Evolutionary conservation across 2,797 vertebrate species (phyloP).

Genomic region (Vultur gryphus): DNA sequence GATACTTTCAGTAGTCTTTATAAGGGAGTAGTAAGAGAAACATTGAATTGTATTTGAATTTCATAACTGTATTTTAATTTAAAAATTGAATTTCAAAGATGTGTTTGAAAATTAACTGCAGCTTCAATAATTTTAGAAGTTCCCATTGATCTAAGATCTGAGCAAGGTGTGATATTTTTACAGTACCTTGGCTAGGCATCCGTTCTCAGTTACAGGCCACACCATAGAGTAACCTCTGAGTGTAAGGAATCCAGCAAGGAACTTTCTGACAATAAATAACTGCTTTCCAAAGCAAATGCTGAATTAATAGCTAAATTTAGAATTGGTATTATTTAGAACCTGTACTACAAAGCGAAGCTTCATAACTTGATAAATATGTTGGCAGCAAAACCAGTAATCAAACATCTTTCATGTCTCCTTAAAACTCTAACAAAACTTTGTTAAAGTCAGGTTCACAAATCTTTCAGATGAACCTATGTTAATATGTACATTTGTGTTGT

Average conservation of each 20-base stretch:
- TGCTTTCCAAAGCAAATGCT: not conserved
- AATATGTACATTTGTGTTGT: not conserved
- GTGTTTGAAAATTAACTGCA: not conserved
- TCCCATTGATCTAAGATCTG: not conserved
- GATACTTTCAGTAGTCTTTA: not conserved
- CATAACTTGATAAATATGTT: not conserved
- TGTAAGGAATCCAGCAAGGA: not conserved
- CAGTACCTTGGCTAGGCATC: not conserved
- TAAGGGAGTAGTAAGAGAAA: not conserved
- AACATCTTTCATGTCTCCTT: not conserved
- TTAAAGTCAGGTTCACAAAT: not conserved
- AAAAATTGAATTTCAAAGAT: not conserved
- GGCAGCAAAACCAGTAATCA: not conserved
- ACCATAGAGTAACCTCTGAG: not conserved
- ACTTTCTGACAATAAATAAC: not conserved
- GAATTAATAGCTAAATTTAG: slow-evolving; percentile 28
- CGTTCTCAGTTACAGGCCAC: not conserved
- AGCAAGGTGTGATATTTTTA: not conserved
- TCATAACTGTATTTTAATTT: not conserved
- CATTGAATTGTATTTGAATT: not conserved
- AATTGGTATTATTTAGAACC: not conserved
- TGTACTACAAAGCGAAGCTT: not conserved
- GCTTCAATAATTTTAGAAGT: not conserved
- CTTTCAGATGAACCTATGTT: not conserved
- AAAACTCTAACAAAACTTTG: not conserved